Conservation (phyloP, 2,113 vertebrate species). For the Pituophis catenifer region DNA sequence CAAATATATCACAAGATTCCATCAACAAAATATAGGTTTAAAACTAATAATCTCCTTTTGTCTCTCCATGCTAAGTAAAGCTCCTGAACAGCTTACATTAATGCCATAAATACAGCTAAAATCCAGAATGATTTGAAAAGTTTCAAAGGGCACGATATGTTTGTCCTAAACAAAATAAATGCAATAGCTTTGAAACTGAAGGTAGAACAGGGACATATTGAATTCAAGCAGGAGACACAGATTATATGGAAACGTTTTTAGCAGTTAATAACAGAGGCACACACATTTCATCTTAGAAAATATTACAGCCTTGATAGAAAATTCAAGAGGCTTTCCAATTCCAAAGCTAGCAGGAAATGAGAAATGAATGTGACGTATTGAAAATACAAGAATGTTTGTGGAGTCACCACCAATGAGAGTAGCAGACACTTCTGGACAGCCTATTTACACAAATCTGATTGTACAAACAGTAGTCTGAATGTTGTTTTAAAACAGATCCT, state of each 20-base stretch:
- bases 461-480: background rate
- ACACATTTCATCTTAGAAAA: background rate
- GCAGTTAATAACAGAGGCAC: background rate
- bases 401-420: background rate
- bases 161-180: constrained; percentile 28
- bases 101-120: constrained; percentile 47
- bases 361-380: background rate
- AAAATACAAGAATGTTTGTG: background rate
- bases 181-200: background rate
- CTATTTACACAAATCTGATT: background rate
- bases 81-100: constrained; percentile 49
- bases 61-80: constrained; percentile 58
- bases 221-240: background rate
- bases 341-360: background rate
- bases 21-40: constrained; percentile 54
- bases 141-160: constrained; percentile 35
- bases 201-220: background rate
- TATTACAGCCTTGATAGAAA: background rate
- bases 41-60: constrained; percentile 52
- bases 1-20: constrained; percentile 36
- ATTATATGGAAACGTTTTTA: background rate
- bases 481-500: background rate
- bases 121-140: constrained; percentile 20
- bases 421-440: background rate
- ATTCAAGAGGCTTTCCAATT: background rate